Conservation (phyloP, 2,113 vertebrate species). For the Zapus hudsonius region DNA sequence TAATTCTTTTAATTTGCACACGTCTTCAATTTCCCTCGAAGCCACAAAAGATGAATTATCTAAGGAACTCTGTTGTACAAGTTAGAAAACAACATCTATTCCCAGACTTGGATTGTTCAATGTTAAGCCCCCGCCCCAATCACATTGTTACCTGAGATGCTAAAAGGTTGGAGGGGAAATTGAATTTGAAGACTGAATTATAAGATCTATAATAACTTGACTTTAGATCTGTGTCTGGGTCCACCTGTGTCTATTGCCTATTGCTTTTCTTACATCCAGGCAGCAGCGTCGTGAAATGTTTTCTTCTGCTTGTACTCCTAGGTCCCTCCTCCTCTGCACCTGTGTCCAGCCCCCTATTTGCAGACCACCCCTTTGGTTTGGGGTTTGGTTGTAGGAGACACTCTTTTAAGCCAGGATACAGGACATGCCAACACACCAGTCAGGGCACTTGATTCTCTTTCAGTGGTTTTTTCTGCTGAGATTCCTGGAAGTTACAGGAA, state of each 20-base stretch:
- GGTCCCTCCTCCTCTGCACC: background rate
- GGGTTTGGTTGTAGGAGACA: background rate
- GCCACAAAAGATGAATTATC: background rate
- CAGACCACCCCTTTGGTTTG: background rate
- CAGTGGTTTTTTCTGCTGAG: background rate
- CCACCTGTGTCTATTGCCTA: too few relatives aligned
- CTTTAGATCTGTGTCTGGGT: background rate
- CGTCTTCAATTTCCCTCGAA: background rate
- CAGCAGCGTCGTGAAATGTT: accelerated
- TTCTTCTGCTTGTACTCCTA: background rate
- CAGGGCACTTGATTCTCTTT: slow-evolving; percentile 29
- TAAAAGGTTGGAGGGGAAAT: background rate
- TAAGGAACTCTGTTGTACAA: background rate
- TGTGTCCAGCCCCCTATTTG: background rate
- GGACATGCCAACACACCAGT: slow-evolving; percentile 47
- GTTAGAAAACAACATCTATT: background rate
- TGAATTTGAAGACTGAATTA: background rate
- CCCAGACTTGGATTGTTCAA: background rate
- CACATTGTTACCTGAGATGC: background rate
- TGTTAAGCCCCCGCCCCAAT: background rate
- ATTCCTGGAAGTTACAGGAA: slow-evolving; percentile 40
- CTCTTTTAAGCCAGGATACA: background rate
- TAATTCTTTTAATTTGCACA: background rate
- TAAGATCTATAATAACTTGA: background rate
- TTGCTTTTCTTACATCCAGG: background rate